These are phyloP conservation scores for Crocallis elinguaria DNA, from an alignment of 2,888 invertebrate genomes.

Conservation along the genomic window DNA sequence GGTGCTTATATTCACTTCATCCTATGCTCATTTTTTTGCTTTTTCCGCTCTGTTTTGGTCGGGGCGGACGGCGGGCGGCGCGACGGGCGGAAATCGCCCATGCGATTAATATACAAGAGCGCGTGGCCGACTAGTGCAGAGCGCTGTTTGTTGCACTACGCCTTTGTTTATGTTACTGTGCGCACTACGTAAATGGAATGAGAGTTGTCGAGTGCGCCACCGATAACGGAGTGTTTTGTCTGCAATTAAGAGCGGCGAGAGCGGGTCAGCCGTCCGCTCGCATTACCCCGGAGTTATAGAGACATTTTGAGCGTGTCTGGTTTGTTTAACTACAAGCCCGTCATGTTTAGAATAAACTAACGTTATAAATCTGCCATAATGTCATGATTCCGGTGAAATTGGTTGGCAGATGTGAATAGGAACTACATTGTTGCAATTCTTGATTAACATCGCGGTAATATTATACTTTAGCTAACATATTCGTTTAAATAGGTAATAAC, in stretches of 20 bases:
- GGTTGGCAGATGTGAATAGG: constrained; percentile 6
- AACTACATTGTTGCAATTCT: constrained; percentile 13
- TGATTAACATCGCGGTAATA: not conserved
- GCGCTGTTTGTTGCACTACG: constrained; percentile 55
- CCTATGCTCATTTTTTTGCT: no score
- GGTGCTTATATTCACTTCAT: no score
- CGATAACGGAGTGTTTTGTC: constrained; percentile 79
- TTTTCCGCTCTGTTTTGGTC: no score
- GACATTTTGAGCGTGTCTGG: constrained; percentile 66
- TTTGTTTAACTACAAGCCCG: constrained; percentile 65
- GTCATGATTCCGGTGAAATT: constrained; percentile 47
- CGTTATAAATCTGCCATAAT: constrained; percentile 60
- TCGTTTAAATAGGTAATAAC: not conserved
- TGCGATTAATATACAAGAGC: constrained; percentile 52
- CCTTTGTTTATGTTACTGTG: constrained; percentile 73
- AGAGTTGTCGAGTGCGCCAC: constrained; percentile 61
- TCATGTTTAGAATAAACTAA: constrained; percentile 63
- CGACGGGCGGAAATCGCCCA: constrained; percentile 42
- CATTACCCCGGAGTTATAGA: constrained; percentile 72
- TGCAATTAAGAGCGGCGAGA: constrained; percentile 77
- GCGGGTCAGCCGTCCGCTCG: constrained; percentile 62
- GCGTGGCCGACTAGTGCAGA: constrained; percentile 56
- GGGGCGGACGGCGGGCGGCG: constrained; percentile 51
- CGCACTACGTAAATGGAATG: constrained; percentile 71
- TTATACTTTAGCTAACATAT: not conserved